Conservation (phyloP, 2,113 vertebrate species). For the Recurvirostra avosetta region DNA sequence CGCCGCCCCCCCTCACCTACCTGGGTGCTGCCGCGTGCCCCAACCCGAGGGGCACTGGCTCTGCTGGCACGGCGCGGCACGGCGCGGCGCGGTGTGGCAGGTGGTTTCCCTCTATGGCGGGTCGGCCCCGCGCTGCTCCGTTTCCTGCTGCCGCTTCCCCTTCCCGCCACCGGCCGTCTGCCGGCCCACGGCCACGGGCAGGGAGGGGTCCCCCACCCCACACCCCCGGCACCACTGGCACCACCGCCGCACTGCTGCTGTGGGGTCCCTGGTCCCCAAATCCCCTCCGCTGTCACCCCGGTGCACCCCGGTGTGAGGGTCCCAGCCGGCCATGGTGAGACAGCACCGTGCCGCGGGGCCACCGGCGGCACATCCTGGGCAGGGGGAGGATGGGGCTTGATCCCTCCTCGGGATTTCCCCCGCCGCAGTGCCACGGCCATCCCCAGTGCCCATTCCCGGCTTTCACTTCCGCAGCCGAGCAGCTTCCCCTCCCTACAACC, state of each 20-base stretch:
- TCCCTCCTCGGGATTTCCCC: not conserved
- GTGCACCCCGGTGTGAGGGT: not conserved
- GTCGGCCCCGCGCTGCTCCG: too few species aligned
- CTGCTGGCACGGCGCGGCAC: not conserved
- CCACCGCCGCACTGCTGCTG: too few species aligned
- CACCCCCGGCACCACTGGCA: too few species aligned
- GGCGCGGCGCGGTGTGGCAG: not conserved
- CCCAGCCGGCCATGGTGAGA: not conserved
- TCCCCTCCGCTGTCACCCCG: not conserved
- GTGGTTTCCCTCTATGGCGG: not conserved
- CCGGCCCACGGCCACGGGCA: not conserved
- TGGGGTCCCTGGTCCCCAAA: not conserved
- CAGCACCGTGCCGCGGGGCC: too few species aligned
- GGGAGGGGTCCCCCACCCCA: not conserved
- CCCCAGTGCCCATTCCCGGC: not conserved
- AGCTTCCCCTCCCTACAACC: not conserved
- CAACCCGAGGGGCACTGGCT: not conserved
- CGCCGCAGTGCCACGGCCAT: fast-evolving
- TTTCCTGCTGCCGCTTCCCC: not conserved
- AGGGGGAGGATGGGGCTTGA: not conserved
- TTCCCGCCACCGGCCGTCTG: not conserved
- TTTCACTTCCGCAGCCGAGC: not conserved
- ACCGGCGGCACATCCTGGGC: not conserved
- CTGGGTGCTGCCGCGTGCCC: not conserved
- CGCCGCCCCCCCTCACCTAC: not conserved